These are phyloP conservation scores for Brachyhypopomus gauderio DNA, from an alignment of 2,113 vertebrate species.

Conservation along the genomic window DNA sequence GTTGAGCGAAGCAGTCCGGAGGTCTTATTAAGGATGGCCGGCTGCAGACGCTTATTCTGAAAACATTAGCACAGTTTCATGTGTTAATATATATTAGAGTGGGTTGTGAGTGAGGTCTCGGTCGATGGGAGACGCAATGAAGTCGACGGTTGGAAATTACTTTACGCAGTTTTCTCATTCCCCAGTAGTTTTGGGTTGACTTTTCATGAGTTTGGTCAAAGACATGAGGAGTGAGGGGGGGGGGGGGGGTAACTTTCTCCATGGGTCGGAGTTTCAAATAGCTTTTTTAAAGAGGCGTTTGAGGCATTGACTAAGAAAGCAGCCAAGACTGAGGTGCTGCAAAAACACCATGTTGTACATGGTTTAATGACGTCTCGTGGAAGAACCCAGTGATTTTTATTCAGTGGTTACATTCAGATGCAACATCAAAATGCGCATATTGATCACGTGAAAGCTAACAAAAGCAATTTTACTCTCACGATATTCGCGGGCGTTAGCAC, in stretches of 20 bases:
- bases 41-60: conserved; percentile 73
- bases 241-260: not conserved
- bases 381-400: too few species aligned
- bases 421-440: too few species aligned
- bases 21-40: conserved; percentile 71
- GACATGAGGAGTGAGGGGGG: not conserved
- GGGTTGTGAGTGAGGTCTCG: conserved; percentile 63
- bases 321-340: not conserved
- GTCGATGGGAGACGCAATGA: conserved; percentile 63
- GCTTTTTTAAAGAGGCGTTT: not conserved
- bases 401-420: too few species aligned
- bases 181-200: conserved; percentile 22
- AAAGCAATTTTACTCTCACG: not conserved
- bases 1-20: conserved; percentile 61
- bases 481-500: not conserved
- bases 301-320: not conserved
- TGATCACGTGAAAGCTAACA: not conserved
- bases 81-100: conserved; percentile 76
- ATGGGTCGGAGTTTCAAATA: not conserved
- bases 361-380: too few species aligned
- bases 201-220: conserved; percentile 6
- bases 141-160: conserved; percentile 61
- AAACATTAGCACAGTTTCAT: conserved; percentile 73
- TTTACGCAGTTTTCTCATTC: conserved; percentile 59
- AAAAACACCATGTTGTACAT: not conserved